Percentiles rank a stretch among this genome's conserved stretches.
Conservation (phyloP, 2,113 vertebrate genomes). For the Psilopogon haemacephalus region DNA sequence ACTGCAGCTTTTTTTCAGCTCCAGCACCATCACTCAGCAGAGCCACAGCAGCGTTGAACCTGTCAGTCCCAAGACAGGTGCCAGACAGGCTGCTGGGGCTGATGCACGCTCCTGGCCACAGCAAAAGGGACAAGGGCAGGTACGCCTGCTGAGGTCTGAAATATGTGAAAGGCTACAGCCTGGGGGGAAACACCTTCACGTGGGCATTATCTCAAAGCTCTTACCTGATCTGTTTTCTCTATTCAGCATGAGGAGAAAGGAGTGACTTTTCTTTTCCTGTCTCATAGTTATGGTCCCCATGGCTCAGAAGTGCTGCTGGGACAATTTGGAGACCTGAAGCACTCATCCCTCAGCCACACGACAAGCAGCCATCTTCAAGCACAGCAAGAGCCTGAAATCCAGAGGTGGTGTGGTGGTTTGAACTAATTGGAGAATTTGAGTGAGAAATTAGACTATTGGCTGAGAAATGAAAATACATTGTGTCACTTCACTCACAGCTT, state of each 20-base stretch:
- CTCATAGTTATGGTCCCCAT: background rate
- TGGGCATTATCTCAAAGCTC: background rate
- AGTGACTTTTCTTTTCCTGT: background rate
- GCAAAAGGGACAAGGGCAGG: rapidly evolving
- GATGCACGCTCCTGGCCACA: rapidly evolving
- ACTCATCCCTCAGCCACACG: background rate
- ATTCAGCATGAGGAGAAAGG: background rate
- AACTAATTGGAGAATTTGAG: too few relatives aligned
- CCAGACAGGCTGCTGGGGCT: background rate
- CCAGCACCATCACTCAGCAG: background rate
- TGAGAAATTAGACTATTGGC: too few relatives aligned
- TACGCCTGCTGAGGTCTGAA: background rate
- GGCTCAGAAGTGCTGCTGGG: background rate
- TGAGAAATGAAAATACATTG: too few relatives aligned
- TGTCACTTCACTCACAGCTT: too few relatives aligned
- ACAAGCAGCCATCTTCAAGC: background rate
- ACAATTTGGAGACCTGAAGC: background rate
- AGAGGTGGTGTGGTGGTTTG: background rate
- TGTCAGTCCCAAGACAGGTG: background rate
- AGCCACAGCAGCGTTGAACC: background rate
- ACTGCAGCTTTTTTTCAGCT: background rate
- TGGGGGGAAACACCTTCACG: background rate
- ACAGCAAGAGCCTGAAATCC: background rate
- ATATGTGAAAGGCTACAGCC: background rate
- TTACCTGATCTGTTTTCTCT: background rate